Base-by-base conservation (phyloP, 2,113 vertebrate species). In the Rafetus swinhoei region DNA sequence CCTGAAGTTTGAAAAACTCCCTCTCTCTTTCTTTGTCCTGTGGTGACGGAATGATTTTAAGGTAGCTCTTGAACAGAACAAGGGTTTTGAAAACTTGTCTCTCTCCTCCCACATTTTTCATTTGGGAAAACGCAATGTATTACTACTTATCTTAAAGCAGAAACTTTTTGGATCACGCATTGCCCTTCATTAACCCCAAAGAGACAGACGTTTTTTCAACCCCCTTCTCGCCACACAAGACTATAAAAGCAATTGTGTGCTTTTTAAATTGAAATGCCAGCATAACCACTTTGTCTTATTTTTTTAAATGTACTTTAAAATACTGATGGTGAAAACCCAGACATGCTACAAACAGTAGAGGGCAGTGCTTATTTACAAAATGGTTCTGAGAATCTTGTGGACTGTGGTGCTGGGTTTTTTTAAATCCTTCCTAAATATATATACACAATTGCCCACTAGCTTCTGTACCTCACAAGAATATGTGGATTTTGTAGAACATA, bases 331-430 rank as follows among this genome's bases (percentile, higher is more conserved):
- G 45, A 77, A 77, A 50, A 22, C 2, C 45, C 25, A 45, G 39
- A 77, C 39, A 45, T 25, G 74, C 39, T 77, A 32, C 92, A 93
- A 95, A 94, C 97, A 97, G 96, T 16, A 97, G 97, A 95, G 96
- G 97, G 96, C 97, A 97, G 88, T 94, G 81, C 94, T 92, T 93
- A 93, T 92, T 89, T 90, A 32, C 0, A 1, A 29, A 84, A 92
- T 14, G 50, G 74, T 85, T 85, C 62, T 53, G 9, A 95, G 92
- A 81, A 14, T 55, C 12, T 22, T 82, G 16, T 39, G 39, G 57
- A 32, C 24, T 57, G 55, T 0, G 0, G 84, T 82, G 32, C 62
- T 45, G 24, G 59, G 3, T 7, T 3, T 24, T 69, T 79, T 53
- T 50, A 3, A 69, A 72, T 54, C 60, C 2, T 0, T 13, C 57